A percentile compares a stretch with the other conserved stretches of the same genome.
Evolutionary conservation across 2,113 vertebrate genomes (phyloP).

Genomic region (Mesocricetus auratus): DNA sequence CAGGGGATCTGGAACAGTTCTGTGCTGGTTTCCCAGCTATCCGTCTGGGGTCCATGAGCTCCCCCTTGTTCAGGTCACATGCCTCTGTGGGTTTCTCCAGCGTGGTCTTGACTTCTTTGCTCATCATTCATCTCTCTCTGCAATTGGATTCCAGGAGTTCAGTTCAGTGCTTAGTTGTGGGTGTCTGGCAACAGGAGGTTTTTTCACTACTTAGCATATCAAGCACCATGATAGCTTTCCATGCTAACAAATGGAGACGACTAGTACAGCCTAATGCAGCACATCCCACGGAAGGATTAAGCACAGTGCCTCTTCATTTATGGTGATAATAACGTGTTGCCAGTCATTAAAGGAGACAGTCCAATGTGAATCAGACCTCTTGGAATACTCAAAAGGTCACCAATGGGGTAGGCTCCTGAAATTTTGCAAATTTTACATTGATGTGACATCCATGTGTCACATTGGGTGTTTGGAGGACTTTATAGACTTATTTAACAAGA

Average conservation of each 20-base stretch:
- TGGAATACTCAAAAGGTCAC: background rate
- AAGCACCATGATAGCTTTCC: fast-evolving
- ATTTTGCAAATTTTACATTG: background rate
- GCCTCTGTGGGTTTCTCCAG: too few species aligned
- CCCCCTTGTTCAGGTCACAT: too few species aligned
- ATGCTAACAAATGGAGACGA: background rate
- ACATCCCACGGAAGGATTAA: too few species aligned
- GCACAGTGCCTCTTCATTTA: background rate
- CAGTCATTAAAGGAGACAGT: background rate
- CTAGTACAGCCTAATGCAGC: background rate
- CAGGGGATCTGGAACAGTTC: too few species aligned
- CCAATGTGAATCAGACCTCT: background rate
- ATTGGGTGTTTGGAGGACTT: background rate
- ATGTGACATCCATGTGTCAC: background rate
- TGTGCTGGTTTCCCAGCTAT: too few species aligned
- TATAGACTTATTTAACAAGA: background rate
- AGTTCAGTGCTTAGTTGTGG: too few species aligned
- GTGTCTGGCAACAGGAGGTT: background rate
- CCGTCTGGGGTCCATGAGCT: too few species aligned
- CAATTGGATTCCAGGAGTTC: too few species aligned
- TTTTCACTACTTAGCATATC: background rate
- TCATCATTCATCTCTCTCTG: too few species aligned
- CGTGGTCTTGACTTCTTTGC: too few species aligned
- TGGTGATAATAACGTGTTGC: background rate
- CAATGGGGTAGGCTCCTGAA: background rate